These are phyloP conservation scores for Zaprionus vittiger DNA, from an alignment of 1,140 invertebrate genomes.

Conservation along the genomic window DNA sequence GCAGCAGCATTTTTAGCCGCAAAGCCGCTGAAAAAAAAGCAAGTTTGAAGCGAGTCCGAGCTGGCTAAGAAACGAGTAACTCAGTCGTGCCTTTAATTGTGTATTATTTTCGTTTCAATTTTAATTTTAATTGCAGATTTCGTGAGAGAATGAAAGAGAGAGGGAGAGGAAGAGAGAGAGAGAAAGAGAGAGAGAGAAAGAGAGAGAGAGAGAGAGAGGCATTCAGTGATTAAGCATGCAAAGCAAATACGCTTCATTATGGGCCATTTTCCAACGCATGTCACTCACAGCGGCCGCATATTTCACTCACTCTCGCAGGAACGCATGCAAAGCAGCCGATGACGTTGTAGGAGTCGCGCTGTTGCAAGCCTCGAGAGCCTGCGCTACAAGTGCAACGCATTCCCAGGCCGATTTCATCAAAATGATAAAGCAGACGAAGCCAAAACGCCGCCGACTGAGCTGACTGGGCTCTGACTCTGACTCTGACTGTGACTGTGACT, in stretches of 20 bases:
- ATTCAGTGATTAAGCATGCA: constrained; percentile 67
- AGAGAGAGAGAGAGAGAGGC: background rate
- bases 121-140: constrained; percentile 80
- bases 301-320: constrained; percentile 63
- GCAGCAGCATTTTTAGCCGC: constrained; percentile 60
- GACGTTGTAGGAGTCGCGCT: constrained; percentile 48
- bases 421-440: constrained; percentile 74
- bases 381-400: constrained; percentile 80
- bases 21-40: constrained; percentile 30
- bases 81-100: constrained; percentile 62
- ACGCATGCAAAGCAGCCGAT: constrained; percentile 61
- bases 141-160: background rate
- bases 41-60: constrained; percentile 19
- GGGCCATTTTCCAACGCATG: constrained; percentile 68
- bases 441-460: constrained; percentile 44
- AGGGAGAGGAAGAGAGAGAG: background rate
- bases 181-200: background rate
- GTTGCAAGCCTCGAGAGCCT: constrained; percentile 19
- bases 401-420: constrained; percentile 81
- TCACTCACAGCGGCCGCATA: constrained; percentile 69
- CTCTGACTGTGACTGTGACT: constrained; percentile 47
- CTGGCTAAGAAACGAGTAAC: constrained; percentile 11
- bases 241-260: constrained; percentile 77
- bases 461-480: constrained; percentile 31
- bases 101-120: constrained; percentile 70